Conservation (phyloP, 2,797 vertebrate genomes). For the Aulostomus chinensis region DNA sequence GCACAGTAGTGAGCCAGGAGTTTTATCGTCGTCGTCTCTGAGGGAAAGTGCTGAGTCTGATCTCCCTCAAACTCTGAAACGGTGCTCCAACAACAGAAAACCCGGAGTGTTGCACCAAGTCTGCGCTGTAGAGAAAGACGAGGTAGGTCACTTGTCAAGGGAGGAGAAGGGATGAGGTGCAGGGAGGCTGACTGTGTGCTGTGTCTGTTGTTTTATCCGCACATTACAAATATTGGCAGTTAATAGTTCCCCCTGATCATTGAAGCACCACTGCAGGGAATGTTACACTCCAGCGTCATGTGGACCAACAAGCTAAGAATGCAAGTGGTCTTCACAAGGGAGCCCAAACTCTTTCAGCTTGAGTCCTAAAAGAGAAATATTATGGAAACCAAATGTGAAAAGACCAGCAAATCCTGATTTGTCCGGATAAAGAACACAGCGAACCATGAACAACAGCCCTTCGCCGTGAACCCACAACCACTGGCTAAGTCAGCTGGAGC, state of each 20-base stretch:
- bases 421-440: too few species aligned
- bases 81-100: conserved; percentile 1
- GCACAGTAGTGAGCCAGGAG: not conserved
- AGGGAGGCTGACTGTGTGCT: conserved; percentile 25
- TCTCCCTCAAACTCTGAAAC: conserved; percentile 8
- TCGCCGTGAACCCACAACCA: too few species aligned
- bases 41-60: conserved; percentile 16
- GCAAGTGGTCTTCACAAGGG: too few species aligned
- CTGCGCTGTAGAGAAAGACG: conserved; percentile 31
- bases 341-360: too few species aligned
- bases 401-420: too few species aligned
- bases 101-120: conserved; percentile 35
- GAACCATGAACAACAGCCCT: too few species aligned
- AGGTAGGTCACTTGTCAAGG: conserved; percentile 57
- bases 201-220: conserved; percentile 53
- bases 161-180: conserved; percentile 48
- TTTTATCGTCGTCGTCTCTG: conserved; percentile 15
- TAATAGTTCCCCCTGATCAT: not conserved
- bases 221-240: conserved; percentile 43
- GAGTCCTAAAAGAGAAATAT: too few species aligned
- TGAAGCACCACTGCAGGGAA: too few species aligned
- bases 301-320: too few species aligned
- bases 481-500: too few species aligned
- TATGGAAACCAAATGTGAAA: too few species aligned
- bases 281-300: too few species aligned